These are phyloP conservation scores for Lathamus discolor DNA, from an alignment of 2,113 vertebrate species.

Conservation along the genomic window DNA sequence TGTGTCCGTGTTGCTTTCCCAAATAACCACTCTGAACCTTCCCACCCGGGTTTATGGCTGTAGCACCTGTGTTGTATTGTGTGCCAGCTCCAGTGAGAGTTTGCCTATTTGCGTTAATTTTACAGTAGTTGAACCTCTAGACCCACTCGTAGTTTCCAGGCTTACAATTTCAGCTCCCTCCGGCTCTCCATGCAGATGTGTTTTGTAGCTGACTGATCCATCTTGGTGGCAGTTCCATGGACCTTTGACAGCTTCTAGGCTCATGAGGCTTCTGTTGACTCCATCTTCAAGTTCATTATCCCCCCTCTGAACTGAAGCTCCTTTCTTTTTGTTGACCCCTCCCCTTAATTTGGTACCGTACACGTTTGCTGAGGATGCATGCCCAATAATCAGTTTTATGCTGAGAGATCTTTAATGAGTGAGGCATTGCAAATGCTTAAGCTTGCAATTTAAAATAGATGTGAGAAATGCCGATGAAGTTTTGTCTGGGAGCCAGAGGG, in stretches of 20 bases:
- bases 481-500: not conserved
- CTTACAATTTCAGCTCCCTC: rapidly evolving
- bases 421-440: not conserved
- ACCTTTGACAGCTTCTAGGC: not conserved
- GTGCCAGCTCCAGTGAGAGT: not conserved
- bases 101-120: not conserved
- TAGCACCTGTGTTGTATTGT: not conserved
- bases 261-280: not conserved
- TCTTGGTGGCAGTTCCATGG: not conserved
- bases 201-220: not conserved
- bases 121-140: too few species aligned
- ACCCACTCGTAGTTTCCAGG: not conserved
- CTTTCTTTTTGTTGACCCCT: not conserved
- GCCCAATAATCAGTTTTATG: not conserved
- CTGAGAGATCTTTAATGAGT: not conserved
- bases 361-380: not conserved
- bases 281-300: not conserved
- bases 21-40: not conserved
- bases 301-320: not conserved
- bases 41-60: not conserved
- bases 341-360: not conserved
- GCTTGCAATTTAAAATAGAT: not conserved
- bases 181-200: not conserved
- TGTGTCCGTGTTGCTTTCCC: not conserved
- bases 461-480: not conserved